phyloP scores from a whole-genome alignment of 2,797 vertebrate genomes.

The Gadopsis bispinosus region DNA sequence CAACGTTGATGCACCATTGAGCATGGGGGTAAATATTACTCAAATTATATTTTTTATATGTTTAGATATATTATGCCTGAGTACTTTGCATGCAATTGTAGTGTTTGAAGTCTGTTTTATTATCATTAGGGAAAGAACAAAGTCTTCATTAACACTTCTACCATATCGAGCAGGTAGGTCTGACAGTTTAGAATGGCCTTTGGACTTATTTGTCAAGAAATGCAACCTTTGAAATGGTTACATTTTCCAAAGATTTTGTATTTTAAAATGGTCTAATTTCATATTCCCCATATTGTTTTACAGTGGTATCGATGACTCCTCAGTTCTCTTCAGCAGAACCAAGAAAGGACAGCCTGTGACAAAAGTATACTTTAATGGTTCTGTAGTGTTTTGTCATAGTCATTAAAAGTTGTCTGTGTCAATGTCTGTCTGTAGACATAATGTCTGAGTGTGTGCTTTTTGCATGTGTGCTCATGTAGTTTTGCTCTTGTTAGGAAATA shows the following conservation, averaged over 20 bases:
- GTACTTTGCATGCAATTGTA: background rate
- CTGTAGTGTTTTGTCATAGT: background rate
- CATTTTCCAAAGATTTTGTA: slow-evolving; percentile 20
- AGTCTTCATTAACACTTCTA: slow-evolving; percentile 44
- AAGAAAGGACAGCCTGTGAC: slow-evolving; percentile 55
- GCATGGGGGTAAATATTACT: slow-evolving; percentile 81
- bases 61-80: background rate
- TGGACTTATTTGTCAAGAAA: background rate
- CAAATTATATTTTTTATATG: background rate
- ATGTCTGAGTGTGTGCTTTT: background rate
- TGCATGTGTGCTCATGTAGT: background rate
- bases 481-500: background rate
- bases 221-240: slow-evolving; percentile 15
- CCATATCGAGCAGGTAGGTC: slow-evolving; percentile 71
- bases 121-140: slow-evolving; percentile 66
- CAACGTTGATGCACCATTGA: slow-evolving; percentile 81
- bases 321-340: slow-evolving; percentile 37
- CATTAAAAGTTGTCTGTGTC: background rate
- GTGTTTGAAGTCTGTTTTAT: slow-evolving; percentile 30
- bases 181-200: background rate
- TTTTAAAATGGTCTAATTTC: slow-evolving; percentile 17
- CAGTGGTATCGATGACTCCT: slow-evolving; percentile 59
- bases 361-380: slow-evolving; percentile 71
- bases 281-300: slow-evolving; percentile 33
- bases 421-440: background rate